Evolutionary conservation across 2,797 vertebrate genomes (phyloP).

Genomic region (Columba guinea): DNA sequence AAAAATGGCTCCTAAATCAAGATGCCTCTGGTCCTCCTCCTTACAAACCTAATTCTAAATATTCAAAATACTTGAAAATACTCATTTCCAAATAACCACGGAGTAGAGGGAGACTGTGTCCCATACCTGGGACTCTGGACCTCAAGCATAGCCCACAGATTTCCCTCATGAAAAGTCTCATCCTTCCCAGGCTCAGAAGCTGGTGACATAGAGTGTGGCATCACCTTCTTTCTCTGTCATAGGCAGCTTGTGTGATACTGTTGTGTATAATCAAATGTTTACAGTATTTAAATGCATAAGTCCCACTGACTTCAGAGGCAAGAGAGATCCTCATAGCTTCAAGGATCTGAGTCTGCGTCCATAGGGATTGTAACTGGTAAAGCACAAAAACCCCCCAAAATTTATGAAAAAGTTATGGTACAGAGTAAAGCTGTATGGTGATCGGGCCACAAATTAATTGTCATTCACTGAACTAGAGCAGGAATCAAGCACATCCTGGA

Average conservation of each 20-base stretch:
- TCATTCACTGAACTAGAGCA: neutral
- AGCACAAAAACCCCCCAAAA: neutral
- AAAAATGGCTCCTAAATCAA: neutral
- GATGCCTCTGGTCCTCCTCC: neutral
- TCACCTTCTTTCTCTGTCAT: neutral
- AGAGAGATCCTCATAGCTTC: neutral
- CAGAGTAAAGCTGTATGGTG: neutral
- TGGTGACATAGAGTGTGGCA: neutral
- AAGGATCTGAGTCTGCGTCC: neutral
- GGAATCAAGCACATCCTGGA: neutral
- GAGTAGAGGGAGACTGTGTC: neutral
- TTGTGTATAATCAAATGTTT: fast-evolving
- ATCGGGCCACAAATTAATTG: neutral
- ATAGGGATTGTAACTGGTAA: neutral
- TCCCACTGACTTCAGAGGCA: neutral
- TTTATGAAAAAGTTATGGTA: neutral
- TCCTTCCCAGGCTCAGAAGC: neutral
- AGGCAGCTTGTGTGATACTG: neutral
- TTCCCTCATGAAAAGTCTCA: neutral
- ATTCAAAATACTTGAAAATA: neutral
- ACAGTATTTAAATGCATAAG: neutral
- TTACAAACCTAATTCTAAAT: neutral
- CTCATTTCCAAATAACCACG: neutral
- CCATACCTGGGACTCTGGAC: neutral
- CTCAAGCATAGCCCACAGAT: neutral